Evolutionary conservation across 2,888 invertebrate species (phyloP), one percentile per base, ranked within the genome.

Genomic region (Eilema caniola): DNA sequence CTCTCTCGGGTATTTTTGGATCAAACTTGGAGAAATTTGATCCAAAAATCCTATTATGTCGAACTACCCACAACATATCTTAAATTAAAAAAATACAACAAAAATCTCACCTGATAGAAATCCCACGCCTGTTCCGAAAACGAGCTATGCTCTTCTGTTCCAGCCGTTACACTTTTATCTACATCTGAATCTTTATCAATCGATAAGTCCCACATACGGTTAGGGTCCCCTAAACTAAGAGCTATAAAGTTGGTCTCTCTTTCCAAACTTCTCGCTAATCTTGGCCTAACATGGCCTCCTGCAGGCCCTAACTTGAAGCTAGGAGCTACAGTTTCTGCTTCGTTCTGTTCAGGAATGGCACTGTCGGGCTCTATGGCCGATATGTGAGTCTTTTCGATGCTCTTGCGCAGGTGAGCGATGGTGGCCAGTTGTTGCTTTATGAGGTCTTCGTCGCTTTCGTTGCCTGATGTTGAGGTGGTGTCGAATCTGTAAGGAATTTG

Each of bases 81-180:
- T 37, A 37, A 37, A 37, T 11, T 11, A 16, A 41, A 41, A 41
- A 20, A 20, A 7, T 47, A 20, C 7, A 47, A 16, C 14, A 31
- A 65, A 33, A 56, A 31, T 61, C 85, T 74, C 85, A 98, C 98
- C 97, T 98, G 98, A 95, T 98, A 99, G 92, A 98, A 98, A 92
- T 99, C 99, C 99, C 99, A 99, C 64, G 98, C 98, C 85, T 98
- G 98, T 90, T 99, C 99, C 1, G 98, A 98, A 89, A 98, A 97
- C 86, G 98, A 98, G 85, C 97, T 97, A 81, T 97, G 97, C 86
- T 97, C 97, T 88, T 97, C 97, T 0, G 96, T 96, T 31, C 96
- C 96, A 14, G 96, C 96, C 0, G 96, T 96, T 60, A 96, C 95
- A 86, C 97, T 97, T 77, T 93, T 95, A 83, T 96, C 96, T 10